phyloP scores from a whole-genome alignment of 1,140 invertebrate species.

The Halictus rubicundus region DNA sequence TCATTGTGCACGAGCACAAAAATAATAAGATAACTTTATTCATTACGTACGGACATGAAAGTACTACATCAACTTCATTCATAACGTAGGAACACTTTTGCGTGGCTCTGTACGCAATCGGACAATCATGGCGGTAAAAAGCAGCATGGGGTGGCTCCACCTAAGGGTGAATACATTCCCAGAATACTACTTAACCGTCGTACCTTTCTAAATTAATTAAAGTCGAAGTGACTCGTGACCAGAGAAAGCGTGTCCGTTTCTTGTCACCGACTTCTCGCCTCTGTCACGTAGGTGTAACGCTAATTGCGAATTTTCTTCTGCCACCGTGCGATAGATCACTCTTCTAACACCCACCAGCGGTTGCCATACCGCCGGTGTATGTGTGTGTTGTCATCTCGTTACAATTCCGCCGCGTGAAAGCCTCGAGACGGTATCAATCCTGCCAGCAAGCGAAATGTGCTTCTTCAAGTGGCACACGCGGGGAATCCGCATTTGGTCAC shows the following conservation, averaged over 20 bases:
- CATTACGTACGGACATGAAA: too few species aligned
- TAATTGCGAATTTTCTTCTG: slow-evolving; percentile 1
- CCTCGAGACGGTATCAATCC: neutral
- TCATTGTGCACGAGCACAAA: too few species aligned
- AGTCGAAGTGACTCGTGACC: neutral
- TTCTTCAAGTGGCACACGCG: neutral
- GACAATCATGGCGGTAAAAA: too few species aligned
- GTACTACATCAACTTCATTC: too few species aligned
- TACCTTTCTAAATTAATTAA: neutral
- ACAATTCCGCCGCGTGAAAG: neutral
- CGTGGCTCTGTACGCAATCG: too few species aligned
- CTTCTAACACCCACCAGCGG: neutral
- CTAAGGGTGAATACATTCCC: too few species aligned
- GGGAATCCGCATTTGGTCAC: neutral
- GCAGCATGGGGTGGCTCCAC: too few species aligned
- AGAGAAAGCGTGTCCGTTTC: neutral
- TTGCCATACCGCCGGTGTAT: too few species aligned
- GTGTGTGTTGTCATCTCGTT: neutral
- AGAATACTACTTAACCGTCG: neutral
- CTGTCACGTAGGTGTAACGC: neutral
- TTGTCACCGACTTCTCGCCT: neutral
- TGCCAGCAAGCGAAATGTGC: neutral
- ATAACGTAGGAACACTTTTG: too few species aligned
- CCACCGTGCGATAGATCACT: neutral
- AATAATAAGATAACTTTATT: too few species aligned